These are phyloP conservation scores for Cricetomys ansorgei DNA, from an alignment of 2,113 vertebrate species.

Conservation along the genomic window DNA sequence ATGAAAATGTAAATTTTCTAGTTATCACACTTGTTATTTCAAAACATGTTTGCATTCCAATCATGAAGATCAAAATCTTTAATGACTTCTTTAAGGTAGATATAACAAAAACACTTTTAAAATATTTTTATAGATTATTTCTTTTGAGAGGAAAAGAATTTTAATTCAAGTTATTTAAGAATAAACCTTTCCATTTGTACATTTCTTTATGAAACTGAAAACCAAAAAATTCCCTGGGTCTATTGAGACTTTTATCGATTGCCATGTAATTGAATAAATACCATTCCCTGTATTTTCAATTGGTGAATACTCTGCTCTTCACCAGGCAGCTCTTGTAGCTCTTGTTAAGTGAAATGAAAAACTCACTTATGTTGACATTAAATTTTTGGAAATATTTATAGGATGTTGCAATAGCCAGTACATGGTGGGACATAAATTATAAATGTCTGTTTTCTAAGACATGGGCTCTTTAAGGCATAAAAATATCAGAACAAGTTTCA, in stretches of 20 bases:
- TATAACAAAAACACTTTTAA: conserved; percentile 5
- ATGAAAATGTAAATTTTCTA: background rate
- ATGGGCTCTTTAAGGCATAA: background rate
- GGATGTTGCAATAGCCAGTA: background rate
- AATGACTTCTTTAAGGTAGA: background rate
- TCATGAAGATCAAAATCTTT: background rate
- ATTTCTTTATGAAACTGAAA: background rate
- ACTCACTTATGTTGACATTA: background rate
- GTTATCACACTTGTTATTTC: background rate
- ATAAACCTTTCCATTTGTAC: background rate
- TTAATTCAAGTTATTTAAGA: conserved; percentile 35
- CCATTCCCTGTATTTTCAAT: background rate
- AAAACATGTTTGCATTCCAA: background rate
- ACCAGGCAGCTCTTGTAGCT: background rate
- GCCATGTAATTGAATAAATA: background rate
- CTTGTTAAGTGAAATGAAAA: conserved; percentile 14
- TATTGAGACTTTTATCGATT: background rate
- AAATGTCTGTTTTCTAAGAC: background rate
- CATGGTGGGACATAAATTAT: background rate
- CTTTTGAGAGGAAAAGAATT: background rate
- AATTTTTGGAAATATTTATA: background rate
- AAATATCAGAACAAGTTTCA: background rate
- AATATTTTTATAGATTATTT: conserved; percentile 3
- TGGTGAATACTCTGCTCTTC: background rate
- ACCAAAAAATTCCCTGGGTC: background rate